Evolutionary conservation across 1,140 invertebrate genomes (phyloP).

Genomic region (Lasaia peninsularis): DNA sequence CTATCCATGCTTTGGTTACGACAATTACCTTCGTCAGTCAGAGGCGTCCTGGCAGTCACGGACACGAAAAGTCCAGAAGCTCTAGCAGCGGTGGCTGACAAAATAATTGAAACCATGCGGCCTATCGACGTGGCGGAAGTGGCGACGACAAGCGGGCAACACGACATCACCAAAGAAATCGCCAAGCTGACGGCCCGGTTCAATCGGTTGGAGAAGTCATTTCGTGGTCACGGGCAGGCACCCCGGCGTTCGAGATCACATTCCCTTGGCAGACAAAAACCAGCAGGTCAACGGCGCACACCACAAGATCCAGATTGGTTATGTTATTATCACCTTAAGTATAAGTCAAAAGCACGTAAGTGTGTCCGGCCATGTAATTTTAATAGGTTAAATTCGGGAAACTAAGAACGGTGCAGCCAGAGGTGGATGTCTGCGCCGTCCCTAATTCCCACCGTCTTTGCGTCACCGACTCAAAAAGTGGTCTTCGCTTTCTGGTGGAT

Average conservation of each 20-base stretch:
- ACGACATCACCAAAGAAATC: background rate
- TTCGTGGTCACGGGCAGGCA: background rate
- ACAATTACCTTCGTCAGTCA: background rate
- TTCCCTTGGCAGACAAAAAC: background rate
- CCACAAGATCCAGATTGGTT: conserved; percentile 13
- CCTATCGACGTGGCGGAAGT: no score
- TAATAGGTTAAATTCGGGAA: background rate
- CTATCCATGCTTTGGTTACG: background rate
- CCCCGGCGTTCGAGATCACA: background rate
- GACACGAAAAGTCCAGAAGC: no score
- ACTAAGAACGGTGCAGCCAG: background rate
- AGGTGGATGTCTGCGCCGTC: background rate
- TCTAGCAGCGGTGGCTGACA: background rate
- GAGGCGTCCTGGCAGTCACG: background rate
- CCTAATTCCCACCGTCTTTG: conserved; percentile 17
- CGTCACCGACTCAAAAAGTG: conserved; percentile 26
- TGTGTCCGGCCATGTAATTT: conserved; percentile 5
- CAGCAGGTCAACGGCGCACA: background rate
- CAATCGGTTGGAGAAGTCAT: background rate
- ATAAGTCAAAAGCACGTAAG: conserved; percentile 1
- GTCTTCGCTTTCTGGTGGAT: conserved; percentile 33
- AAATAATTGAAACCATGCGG: background rate
- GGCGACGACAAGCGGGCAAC: no score
- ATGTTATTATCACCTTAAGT: conserved; percentile 18
- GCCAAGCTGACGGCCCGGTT: background rate